Evolutionary conservation across 2,113 vertebrate genomes (phyloP).

Genomic region (Pelusios castaneus): DNA sequence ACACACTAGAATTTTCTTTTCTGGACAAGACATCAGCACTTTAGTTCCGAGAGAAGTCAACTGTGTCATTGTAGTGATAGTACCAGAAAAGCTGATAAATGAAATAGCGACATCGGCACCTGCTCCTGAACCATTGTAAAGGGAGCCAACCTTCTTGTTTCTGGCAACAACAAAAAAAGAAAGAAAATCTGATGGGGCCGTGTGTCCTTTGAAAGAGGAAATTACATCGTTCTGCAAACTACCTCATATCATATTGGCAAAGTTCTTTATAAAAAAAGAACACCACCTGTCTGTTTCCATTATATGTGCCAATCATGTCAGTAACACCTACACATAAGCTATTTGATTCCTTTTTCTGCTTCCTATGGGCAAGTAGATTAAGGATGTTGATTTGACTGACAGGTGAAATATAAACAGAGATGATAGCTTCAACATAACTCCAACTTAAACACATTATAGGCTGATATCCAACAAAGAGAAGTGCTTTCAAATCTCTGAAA

Average conservation of each 20-base stretch:
- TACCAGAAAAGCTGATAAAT: not conserved
- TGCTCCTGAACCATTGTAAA: not conserved
- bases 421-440: constrained; percentile 42
- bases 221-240: not conserved
- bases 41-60: accelerated
- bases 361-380: constrained; percentile 37
- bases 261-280: not conserved
- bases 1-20: not conserved
- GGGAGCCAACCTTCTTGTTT: not conserved
- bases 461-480: constrained; percentile 12
- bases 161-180: not conserved
- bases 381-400: constrained; percentile 38
- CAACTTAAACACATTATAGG: constrained; percentile 19
- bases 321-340: constrained; percentile 19
- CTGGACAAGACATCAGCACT: not conserved
- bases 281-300: constrained; percentile 33
- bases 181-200: not conserved
- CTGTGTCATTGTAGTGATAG: not conserved
- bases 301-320: constrained; percentile 40
- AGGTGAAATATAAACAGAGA: constrained; percentile 57
- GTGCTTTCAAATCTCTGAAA: not conserved
- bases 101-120: not conserved
- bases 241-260: not conserved
- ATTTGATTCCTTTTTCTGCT: not conserved
- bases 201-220: not conserved